Evolutionary conservation across 2,888 invertebrate species (phyloP).

Genomic region (Drosophila meridiana): DNA sequence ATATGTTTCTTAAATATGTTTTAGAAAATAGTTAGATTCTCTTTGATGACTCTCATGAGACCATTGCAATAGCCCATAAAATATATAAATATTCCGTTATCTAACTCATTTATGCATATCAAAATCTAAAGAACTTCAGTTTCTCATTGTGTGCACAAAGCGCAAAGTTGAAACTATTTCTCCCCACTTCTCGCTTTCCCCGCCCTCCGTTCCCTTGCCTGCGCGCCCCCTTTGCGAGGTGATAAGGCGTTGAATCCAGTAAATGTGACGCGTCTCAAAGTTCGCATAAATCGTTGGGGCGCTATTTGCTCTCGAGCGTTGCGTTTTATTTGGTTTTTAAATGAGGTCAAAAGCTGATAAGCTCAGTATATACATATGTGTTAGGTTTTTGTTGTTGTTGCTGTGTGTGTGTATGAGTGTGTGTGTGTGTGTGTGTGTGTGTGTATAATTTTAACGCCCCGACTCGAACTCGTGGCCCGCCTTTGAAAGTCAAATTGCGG

Average conservation of each 20-base stretch:
- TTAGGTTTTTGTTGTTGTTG: background rate
- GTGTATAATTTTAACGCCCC: conserved; percentile 58
- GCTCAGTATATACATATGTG: conserved; percentile 18
- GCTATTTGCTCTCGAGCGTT: conserved; percentile 60
- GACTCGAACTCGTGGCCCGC: conserved; percentile 54
- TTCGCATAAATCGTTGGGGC: conserved; percentile 63
- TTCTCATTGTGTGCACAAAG: conserved; percentile 3
- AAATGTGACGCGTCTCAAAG: conserved; percentile 61
- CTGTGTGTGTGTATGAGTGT: background rate
- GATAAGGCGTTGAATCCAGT: conserved; percentile 46
- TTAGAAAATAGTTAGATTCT: too few species aligned
- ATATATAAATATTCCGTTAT: background rate
- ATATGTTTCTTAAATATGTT: too few species aligned
- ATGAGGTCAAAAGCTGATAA: conserved; percentile 81
- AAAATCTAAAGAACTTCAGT: background rate
- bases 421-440: conserved; percentile 9
- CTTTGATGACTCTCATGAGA: too few species aligned
- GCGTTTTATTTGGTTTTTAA: conserved; percentile 76
- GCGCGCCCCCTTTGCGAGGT: conserved; percentile 7
- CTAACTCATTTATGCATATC: background rate
- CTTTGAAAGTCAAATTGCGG: conserved; percentile 43
- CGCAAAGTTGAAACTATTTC: conserved; percentile 9
- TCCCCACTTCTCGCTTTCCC: background rate
- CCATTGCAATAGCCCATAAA: too few species aligned
- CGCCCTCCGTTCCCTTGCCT: background rate